Percentiles rank a stretch among this genome's conserved stretches.
Conservation (phyloP, 2,888 invertebrate genomes). For the Hypena proboscidalis region DNA sequence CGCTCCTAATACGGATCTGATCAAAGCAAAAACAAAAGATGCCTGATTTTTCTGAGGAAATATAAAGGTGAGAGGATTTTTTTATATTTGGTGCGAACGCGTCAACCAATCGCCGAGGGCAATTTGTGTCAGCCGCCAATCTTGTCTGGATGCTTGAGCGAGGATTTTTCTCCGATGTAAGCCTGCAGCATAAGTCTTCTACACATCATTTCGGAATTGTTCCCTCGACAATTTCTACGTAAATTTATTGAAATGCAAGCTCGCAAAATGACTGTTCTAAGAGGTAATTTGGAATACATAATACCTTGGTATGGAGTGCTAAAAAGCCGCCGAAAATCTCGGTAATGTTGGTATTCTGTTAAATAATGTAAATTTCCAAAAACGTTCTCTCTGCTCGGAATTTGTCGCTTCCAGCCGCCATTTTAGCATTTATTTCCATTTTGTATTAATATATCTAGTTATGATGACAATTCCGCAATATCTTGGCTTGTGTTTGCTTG, state of each 20-base stretch:
- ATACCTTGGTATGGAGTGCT: constrained; percentile 5
- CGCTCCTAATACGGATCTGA: too few relatives aligned
- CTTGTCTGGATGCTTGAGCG: constrained; percentile 30
- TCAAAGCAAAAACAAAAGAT: neutral
- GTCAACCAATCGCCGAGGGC: constrained; percentile 51
- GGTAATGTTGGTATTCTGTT: constrained; percentile 6
- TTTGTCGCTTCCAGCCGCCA: constrained; percentile 8
- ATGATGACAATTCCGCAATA: neutral
- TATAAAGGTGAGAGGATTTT: constrained; percentile 20
- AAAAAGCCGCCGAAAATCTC: constrained; percentile 9
- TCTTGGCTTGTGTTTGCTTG: too few relatives aligned
- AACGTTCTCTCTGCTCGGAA: constrained; percentile 4
- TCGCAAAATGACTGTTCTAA: neutral
- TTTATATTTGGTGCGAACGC: constrained; percentile 52
- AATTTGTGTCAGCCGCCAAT: constrained; percentile 47
- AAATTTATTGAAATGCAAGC: neutral
- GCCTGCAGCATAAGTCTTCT: constrained; percentile 36
- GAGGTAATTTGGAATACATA: constrained; percentile 7
- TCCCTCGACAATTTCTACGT: constrained; percentile 12
- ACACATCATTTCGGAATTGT: constrained; percentile 31
- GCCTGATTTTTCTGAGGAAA: neutral
- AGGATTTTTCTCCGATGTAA: constrained; percentile 26
- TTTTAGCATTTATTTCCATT: constrained; percentile 20
- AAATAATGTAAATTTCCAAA: constrained; percentile 18
- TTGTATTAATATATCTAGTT: constrained; percentile 7